Evolutionary conservation across 53 echinoderm and acorn worm species (phyloP).

Genomic region (Henricia sp.): DNA sequence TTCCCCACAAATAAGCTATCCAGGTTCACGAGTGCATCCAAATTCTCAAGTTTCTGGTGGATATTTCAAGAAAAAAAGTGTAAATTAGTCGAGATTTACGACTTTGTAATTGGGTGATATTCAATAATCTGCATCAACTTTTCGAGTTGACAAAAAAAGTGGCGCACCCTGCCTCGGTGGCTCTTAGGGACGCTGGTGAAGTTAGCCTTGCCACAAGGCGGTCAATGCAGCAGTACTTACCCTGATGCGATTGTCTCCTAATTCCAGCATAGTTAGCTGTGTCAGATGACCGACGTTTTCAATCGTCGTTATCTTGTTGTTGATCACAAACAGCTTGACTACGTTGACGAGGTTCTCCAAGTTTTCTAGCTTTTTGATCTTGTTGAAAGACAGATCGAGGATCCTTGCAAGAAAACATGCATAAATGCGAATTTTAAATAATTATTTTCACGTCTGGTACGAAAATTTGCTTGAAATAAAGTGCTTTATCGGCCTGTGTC

Average conservation of each 20-base stretch:
- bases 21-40: slow-evolving; percentile 81
- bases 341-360: slow-evolving; percentile 78
- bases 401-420: no score
- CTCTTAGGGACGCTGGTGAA: no score
- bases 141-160: no score
- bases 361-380: slow-evolving; percentile 83
- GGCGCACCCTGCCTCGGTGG: no score
- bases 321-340: slow-evolving; percentile 85
- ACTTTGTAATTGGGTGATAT: no score
- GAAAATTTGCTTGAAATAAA: no score
- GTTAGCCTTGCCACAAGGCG: no score
- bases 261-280: slow-evolving; percentile 90
- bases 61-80: not conserved
- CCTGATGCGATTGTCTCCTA: slow-evolving; percentile 91
- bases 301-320: slow-evolving; percentile 89
- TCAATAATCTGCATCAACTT: no score
- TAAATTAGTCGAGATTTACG: no score
- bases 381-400: slow-evolving; percentile 93
- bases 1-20: slow-evolving; percentile 94
- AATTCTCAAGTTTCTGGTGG: slow-evolving; percentile 90
- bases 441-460: no score
- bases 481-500: no score
- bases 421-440: no score
- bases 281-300: slow-evolving; percentile 72
- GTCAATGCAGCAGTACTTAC: slow-evolving; percentile 67